phyloP scores from a whole-genome alignment of 2,888 invertebrate species.

The Sinohyriopsis cumingii region DNA sequence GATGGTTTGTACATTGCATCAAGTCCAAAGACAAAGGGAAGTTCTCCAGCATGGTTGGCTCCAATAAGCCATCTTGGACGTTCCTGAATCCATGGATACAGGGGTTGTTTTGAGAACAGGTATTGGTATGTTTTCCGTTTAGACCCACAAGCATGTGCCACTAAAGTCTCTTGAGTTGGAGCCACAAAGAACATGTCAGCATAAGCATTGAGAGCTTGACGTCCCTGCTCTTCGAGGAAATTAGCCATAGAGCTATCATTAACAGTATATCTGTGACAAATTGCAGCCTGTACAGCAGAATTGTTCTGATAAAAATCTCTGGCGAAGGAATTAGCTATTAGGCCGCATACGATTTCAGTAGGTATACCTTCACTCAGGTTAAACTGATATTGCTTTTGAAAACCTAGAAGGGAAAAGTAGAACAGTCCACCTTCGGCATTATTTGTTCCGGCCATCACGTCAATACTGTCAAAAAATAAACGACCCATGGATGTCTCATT shows the following conservation, averaged over 20 bases:
- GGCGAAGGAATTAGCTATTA: conserved; percentile 25
- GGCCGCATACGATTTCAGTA: conserved; percentile 21
- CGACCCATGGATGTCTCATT: conserved; percentile 16
- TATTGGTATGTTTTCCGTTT: conserved; percentile 93
- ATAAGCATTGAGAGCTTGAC: conserved; percentile 24
- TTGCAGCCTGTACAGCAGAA: conserved; percentile 11
- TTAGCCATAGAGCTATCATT: neutral
- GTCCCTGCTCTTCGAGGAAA: conserved; percentile 17
- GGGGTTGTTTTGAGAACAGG: conserved; percentile 86
- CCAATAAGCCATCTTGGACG: conserved; percentile 95
- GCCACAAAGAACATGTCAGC: conserved; percentile 29
- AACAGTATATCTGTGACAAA: conserved; percentile 30
- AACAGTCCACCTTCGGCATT: conserved; percentile 41
- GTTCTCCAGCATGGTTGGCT: conserved; percentile 95
- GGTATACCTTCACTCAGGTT: conserved; percentile 29
- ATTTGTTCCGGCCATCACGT: conserved; percentile 41
- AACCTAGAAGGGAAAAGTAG: conserved; percentile 23
- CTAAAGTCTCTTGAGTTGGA: conserved; percentile 62
- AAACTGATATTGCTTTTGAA: conserved; percentile 23
- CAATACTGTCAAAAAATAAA: conserved; percentile 34
- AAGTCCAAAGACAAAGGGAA: conserved; percentile 93
- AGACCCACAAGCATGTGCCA: conserved; percentile 87
- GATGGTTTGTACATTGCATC: conserved; percentile 73
- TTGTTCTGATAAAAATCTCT: conserved; percentile 20
- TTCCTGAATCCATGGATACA: conserved; percentile 78